These are phyloP conservation scores for Diachrysia chrysitis DNA, from an alignment of 2,888 invertebrate genomes.

Conservation along the genomic window DNA sequence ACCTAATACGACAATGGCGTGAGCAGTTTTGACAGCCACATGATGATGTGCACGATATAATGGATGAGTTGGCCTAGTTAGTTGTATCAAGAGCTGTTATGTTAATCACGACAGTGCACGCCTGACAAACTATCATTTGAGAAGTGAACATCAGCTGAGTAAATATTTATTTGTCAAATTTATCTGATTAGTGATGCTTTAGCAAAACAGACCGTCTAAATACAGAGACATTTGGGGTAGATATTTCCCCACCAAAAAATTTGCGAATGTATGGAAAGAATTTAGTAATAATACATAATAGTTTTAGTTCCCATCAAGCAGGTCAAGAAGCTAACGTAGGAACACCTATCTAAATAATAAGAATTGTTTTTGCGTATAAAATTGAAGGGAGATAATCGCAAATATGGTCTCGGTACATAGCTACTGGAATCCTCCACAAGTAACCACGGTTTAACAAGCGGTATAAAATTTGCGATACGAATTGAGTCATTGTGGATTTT, in stretches of 20 bases:
- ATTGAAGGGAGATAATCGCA: constrained; percentile 19
- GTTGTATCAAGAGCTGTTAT: constrained; percentile 41
- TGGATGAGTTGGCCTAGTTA: constrained; percentile 53
- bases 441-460: constrained; percentile 35
- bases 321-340: constrained; percentile 27
- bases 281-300: constrained; percentile 32
- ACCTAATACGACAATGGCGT: constrained; percentile 60
- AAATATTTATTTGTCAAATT: background rate
- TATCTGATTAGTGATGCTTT: background rate
- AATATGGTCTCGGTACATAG: constrained; percentile 1
- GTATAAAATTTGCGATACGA: constrained; percentile 43
- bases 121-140: constrained; percentile 27
- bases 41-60: constrained; percentile 55
- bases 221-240: background rate
- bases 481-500: constrained; percentile 42
- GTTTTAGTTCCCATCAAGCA: constrained; percentile 25
- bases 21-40: constrained; percentile 53
- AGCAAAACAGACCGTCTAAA: background rate
- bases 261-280: constrained; percentile 20
- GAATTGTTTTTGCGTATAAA: constrained; percentile 5
- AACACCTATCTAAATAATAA: constrained; percentile 13
- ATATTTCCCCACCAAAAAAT: constrained; percentile 7
- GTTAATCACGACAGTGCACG: constrained; percentile 53
- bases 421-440: constrained; percentile 43
- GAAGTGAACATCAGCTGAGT: constrained; percentile 20